Evolutionary conservation across 2,113 vertebrate genomes (phyloP), one percentile per base, ranked within the genome.

Genomic region (Nannobrachium achirus): DNA sequence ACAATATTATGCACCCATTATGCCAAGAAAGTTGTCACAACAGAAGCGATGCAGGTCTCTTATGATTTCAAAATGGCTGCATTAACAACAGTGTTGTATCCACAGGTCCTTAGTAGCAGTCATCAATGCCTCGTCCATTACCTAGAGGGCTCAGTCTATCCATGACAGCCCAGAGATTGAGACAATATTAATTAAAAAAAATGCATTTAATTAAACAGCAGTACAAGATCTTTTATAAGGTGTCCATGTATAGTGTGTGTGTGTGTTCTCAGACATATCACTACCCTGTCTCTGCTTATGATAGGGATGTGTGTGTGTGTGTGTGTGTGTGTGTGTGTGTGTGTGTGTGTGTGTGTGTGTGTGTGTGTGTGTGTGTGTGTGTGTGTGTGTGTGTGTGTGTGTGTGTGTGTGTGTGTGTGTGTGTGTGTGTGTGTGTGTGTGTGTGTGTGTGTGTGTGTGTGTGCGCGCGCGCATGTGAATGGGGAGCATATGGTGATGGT

Each of bases 401-500:
- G 42, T 69, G 25, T 33, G 25, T 33, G 8, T 63, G 45, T 11
- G 18, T 45, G 19, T 10, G 52, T 25, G 42, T 52, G 7, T 56
- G 55, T 38, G 14, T 1, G 14, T 9, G 20, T 7, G 39, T 10
- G 49, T 7, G 42, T 0, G 50, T 16, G 3, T 70, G 19, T 3
- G 25, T 25, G 48, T 14, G 48, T 7, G n/a, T 20, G 20, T n/a
- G 4, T 40, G 42, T 63, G 69, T 65, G 44, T 42, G 52, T 53
- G 50, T 65, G 75, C 71, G 67, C 25, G 20, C 20, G 20, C 25
- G 3, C 25, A 3, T 5, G 78, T 73, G 63, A 57, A 71, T 72
- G 57, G 49, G 58, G 55, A 84, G 48, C 86, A 84, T 89, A 87
- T 89, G 86, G 86, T 63, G 63, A 62, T 66, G 63, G 52, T 86